A percentile compares a stretch with the other conserved stretches of the same genome.
Evolutionary conservation across 1,140 invertebrate species (phyloP).

Genomic region (Pogonognathellus flavescens): DNA sequence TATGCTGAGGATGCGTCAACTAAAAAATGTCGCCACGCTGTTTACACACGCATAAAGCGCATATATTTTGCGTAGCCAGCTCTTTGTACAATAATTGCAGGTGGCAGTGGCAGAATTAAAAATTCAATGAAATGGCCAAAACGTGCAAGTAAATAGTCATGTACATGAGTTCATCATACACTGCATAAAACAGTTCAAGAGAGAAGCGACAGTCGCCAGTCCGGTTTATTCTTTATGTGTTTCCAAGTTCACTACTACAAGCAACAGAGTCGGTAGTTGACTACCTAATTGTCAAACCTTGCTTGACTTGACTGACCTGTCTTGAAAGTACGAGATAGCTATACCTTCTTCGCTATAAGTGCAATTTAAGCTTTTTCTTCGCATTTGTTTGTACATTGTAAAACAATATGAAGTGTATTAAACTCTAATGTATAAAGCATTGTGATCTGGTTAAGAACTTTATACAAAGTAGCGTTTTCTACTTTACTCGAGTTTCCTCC

Average conservation of each 20-base stretch:
- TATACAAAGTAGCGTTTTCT: not conserved
- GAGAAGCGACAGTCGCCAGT: conserved; percentile 26
- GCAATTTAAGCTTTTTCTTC: no score
- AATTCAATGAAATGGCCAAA: no score
- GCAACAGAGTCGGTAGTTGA: not conserved
- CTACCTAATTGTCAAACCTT: conserved; percentile 43
- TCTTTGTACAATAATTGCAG: no score
- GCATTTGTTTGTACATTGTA: no score
- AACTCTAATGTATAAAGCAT: not conserved
- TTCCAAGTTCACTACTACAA: conserved; percentile 7
- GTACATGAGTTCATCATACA: no score
- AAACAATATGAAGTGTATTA: not conserved
- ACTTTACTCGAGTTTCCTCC: conserved; percentile 2
- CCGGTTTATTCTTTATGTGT: conserved; percentile 5
- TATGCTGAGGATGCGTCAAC: no score
- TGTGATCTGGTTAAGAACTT: not conserved
- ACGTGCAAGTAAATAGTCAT: no score
- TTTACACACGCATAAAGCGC: no score
- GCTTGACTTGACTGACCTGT: conserved; percentile 39
- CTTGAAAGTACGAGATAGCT: conserved; percentile 1
- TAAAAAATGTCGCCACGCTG: no score
- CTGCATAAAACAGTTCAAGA: conserved; percentile 10
- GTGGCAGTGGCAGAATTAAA: no score
- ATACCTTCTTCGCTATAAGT: not conserved
- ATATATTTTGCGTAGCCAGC: no score